Percentiles rank a stretch among this genome's conserved stretches.
Evolutionary conservation across 2,113 vertebrate species (phyloP).

Genomic region (Archocentrus centrarchus): DNA sequence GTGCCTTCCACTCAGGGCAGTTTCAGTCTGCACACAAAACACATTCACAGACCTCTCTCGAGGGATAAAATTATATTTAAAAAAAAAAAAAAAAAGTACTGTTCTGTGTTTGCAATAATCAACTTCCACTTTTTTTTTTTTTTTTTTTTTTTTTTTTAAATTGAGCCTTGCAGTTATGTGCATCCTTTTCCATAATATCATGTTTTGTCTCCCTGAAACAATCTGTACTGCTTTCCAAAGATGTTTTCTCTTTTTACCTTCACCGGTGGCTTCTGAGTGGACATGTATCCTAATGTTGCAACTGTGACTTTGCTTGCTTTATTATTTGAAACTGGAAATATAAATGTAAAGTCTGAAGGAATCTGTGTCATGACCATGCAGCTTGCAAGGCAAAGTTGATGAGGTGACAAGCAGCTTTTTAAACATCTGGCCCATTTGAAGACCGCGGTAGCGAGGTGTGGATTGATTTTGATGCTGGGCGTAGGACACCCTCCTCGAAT

Average conservation of each 20-base stretch:
- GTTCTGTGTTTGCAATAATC: slow-evolving; percentile 53
- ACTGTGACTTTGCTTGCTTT: slow-evolving; percentile 50
- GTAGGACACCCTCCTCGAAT: slow-evolving; percentile 13
- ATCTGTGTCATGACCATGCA: not conserved
- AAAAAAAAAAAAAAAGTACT: not conserved
- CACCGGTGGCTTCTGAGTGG: slow-evolving; percentile 26
- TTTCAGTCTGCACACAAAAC: slow-evolving; percentile 55
- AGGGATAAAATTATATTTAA: not conserved
- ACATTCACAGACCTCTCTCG: slow-evolving; percentile 48
- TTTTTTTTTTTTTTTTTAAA: not conserved
- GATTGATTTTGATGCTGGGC: slow-evolving; percentile 10
- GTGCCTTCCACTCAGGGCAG: slow-evolving; percentile 76
- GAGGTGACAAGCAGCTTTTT: slow-evolving; percentile 14
- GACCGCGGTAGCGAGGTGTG: not conserved
- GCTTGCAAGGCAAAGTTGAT: slow-evolving; percentile 17
- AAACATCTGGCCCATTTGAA: slow-evolving; percentile 16
- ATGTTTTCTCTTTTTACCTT: slow-evolving; percentile 10
- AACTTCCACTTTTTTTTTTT: not conserved
- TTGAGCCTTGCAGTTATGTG: slow-evolving; percentile 4
- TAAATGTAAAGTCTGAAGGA: slow-evolving; percentile 26
- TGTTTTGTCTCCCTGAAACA: slow-evolving; percentile 29
- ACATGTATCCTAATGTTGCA: slow-evolving; percentile 43
- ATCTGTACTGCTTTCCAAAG: slow-evolving; percentile 23
- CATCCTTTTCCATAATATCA: slow-evolving; percentile 28
- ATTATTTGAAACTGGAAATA: slow-evolving; percentile 64